Evolutionary conservation across 2,888 invertebrate species (phyloP).

Genomic region (Acrocyrtus sp.): DNA sequence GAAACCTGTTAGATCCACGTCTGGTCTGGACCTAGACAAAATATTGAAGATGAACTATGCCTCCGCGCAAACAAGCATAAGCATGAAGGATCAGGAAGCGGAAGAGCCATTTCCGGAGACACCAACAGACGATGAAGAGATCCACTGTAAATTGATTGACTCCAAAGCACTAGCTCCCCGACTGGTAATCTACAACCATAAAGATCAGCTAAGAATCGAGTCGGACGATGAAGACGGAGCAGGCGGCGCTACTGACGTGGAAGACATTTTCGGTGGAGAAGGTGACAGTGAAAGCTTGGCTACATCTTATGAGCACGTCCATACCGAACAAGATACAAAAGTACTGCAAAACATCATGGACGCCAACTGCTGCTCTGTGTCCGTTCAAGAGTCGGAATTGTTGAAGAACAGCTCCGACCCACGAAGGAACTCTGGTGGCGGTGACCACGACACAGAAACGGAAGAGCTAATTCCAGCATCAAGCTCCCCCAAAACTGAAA

Average conservation of each 20-base stretch:
- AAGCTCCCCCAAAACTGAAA: no score
- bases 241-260: constrained; percentile 54
- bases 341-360: constrained; percentile 55
- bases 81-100: constrained; percentile 50
- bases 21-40: constrained; percentile 30
- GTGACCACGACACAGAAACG: constrained; percentile 39
- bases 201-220: constrained; percentile 42
- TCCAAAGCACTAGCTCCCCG: constrained; percentile 45
- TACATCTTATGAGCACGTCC: neutral
- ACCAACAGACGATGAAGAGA: constrained; percentile 55
- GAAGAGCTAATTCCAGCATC: constrained; percentile 31
- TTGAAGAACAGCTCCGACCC: neutral
- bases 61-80: constrained; percentile 41
- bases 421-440: constrained; percentile 1
- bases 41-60: constrained; percentile 30
- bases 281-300: neutral
- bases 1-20: constrained; percentile 9
- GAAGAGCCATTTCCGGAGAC: constrained; percentile 37
- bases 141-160: constrained; percentile 50
- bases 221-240: constrained; percentile 50
- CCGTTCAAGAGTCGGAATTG: constrained; percentile 54
- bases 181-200: constrained; percentile 48
- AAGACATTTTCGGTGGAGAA: constrained; percentile 51
- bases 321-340: constrained; percentile 25
- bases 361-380: constrained; percentile 46